A percentile compares a stretch with the other conserved stretches of the same genome.
Evolutionary conservation across 2,797 vertebrate genomes (phyloP).

Genomic region (Eidolon dupreanum): DNA sequence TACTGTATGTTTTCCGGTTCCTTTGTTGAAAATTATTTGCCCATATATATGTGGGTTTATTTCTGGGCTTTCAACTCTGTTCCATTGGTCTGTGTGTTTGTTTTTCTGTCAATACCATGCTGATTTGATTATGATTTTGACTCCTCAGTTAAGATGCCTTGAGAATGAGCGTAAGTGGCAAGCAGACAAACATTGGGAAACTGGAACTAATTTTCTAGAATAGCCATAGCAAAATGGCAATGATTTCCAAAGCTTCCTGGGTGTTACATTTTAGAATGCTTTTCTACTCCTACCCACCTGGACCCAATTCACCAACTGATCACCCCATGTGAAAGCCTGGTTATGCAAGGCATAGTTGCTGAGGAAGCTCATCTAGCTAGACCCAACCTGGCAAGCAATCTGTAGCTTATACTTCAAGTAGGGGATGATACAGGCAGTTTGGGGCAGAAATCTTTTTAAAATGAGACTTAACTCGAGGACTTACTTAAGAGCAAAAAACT

Average conservation of each 20-base stretch:
- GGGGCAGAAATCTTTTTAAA: neutral
- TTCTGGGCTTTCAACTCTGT: no score
- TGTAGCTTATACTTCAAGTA: neutral
- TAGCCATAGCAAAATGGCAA: neutral
- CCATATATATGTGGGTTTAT: no score
- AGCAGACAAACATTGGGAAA: neutral
- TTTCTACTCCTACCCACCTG: neutral
- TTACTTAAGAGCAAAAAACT: neutral
- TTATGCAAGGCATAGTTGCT: neutral
- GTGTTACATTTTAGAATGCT: neutral
- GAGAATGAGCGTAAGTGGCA: neutral
- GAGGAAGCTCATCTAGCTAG: neutral
- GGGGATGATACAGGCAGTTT: neutral
- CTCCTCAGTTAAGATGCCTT: neutral
- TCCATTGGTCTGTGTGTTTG: no score
- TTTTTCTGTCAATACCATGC: no score
- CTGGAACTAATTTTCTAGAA: neutral
- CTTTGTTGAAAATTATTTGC: no score
- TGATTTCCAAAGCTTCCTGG: neutral
- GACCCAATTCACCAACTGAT: neutral
- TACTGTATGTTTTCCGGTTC: no score
- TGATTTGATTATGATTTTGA: neutral
- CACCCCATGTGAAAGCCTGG: neutral
- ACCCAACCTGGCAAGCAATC: neutral
- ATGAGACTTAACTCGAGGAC: neutral